Conservation (phyloP, 1,140 invertebrate species). For the Luehdorfia chinensis region DNA sequence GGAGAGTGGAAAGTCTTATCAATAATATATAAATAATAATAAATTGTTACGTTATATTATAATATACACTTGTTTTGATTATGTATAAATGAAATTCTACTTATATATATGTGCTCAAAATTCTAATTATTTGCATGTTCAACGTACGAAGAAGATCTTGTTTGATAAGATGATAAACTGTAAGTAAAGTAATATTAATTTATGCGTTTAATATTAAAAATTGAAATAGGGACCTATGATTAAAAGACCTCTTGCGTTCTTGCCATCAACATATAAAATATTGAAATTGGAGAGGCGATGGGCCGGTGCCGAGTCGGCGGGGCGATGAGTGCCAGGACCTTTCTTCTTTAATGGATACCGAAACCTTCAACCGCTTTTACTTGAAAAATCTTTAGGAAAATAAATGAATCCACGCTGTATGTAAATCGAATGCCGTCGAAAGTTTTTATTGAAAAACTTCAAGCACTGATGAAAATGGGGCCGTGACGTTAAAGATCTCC, state of each 20-base stretch:
- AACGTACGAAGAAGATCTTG: no score
- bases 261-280: constrained; percentile 30
- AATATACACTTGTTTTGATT: no score
- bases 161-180: no score
- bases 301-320: constrained; percentile 24
- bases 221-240: no score
- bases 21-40: no score
- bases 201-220: no score
- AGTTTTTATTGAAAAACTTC: constrained; percentile 77
- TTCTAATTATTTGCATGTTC: no score
- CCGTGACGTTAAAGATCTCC: constrained; percentile 50
- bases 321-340: constrained; percentile 38
- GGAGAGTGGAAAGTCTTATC: no score
- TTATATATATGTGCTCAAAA: no score
- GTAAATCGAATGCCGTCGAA: constrained; percentile 67
- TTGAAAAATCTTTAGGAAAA: constrained; percentile 61
- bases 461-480: constrained; percentile 67
- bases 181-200: no score
- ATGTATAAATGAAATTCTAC: no score
- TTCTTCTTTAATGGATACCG: constrained; percentile 58
- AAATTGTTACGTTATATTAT: no score
- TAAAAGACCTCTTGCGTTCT: not conserved
- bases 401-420: constrained; percentile 71
- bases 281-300: constrained; percentile 47
- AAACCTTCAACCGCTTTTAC: constrained; percentile 54